phyloP scores from a whole-genome alignment of 2,888 invertebrate species.

The Coremacera marginata region DNA sequence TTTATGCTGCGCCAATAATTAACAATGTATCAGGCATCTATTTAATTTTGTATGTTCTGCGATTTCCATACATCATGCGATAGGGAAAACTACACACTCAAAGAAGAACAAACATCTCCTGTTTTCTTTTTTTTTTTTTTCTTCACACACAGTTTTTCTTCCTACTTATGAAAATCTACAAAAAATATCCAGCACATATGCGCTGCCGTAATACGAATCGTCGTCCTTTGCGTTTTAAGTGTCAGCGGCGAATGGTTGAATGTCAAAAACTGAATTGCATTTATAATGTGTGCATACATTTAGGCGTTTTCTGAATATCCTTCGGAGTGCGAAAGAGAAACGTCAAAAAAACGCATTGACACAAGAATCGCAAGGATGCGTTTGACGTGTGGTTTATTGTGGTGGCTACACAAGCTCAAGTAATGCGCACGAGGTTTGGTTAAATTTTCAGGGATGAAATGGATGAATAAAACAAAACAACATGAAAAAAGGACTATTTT shows the following conservation, averaged over 20 bases:
- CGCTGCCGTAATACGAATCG: background rate
- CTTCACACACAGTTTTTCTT: background rate
- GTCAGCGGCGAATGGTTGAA: conserved; percentile 31
- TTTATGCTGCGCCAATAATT: background rate
- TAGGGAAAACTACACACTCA: background rate
- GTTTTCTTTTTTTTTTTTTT: background rate
- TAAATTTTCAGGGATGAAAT: too few species aligned
- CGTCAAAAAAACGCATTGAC: conserved; percentile 1
- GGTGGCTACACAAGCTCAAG: conserved; percentile 6
- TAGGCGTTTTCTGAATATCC: conserved; percentile 28
- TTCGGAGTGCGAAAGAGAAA: background rate
- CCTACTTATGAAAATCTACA: background rate
- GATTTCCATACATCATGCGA: conserved; percentile 5
- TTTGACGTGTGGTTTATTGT: background rate
- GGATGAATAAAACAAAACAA: too few species aligned
- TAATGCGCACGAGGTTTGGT: background rate
- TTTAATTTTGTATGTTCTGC: background rate
- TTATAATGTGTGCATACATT: conserved; percentile 26
- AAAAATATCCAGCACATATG: conserved; percentile 10
- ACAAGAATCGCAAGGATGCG: conserved; percentile 7
- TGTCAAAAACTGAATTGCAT: conserved; percentile 28
- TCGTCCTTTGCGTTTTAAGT: conserved; percentile 20
- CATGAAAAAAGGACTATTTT: too few species aligned
- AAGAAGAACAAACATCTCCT: background rate
- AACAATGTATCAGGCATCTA: background rate